Evolutionary conservation across 1,140 invertebrate genomes (phyloP), one percentile per base, ranked within the genome.

Genomic region (Drosophila persimilis): DNA sequence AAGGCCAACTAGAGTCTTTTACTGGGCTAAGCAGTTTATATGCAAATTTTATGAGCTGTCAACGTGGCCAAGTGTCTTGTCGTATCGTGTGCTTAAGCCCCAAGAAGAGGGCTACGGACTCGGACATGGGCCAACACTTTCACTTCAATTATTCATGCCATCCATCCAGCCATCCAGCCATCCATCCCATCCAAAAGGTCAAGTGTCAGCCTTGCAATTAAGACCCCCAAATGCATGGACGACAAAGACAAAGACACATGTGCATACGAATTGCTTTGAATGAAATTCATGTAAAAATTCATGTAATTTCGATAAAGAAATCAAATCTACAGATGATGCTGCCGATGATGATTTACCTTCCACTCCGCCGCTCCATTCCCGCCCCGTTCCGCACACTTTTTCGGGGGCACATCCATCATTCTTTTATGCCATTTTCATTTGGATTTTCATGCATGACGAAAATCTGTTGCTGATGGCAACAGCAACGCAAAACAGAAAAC

Each of bases 21-120:
- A 26, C 59, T 61, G 52, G 64, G 58, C 52, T 75, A 76, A 76
- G 72, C 52, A 76, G 73, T 76, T 76, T 76, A 76, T 70, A 76
- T 76, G 73, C 73, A 76, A 77, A 76, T 76, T 76, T 76, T 62
- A 76, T 76, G 73, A 76, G 73, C 73, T 76, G 73, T 76, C 73
- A 76, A 76, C 73, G 64, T 76, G 62, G 70, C 63, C 71, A 56
- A 73, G 70, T 73, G 71, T 73, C 56, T 59, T 53, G 66, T 69
- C 66, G 66, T 39, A 39, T 39, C 11, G 35, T 69, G 50, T 55
- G 62, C 65, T 39, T 66, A 48, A 56, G 65, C 44, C 65, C 35
- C 63, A 24, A 31, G 53, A 56, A 62, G 20, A 31, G n/a, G 55
- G 44, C 50, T 56, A 39, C 35, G n/a, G 48, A 55, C 62, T 47